Conservation (phyloP, 2,888 invertebrate genomes). For the Noctua janthe region DNA sequence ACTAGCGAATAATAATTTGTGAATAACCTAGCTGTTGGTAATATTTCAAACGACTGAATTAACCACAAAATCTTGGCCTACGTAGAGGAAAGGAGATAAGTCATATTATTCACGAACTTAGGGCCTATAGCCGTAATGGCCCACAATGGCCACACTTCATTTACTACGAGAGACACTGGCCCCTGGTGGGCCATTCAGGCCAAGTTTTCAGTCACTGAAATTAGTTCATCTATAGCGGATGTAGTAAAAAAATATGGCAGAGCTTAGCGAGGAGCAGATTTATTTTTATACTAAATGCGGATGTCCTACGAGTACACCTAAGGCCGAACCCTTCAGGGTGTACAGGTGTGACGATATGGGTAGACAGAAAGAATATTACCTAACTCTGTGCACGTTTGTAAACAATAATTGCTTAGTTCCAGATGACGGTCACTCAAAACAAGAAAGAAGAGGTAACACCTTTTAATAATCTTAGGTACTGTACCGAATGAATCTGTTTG, state of each 20-base stretch:
- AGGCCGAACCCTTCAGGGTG: too few relatives aligned
- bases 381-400: background rate
- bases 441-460: constrained; percentile 45
- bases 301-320: background rate
- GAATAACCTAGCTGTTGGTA: background rate
- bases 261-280: background rate
- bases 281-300: background rate
- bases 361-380: background rate
- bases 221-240: background rate
- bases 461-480: background rate
- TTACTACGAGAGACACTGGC: constrained; percentile 6
- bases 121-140: background rate
- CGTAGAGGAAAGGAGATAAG: background rate
- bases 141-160: background rate
- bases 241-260: background rate
- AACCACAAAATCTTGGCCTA: background rate
- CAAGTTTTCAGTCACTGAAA: constrained; percentile 7
- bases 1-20: background rate
- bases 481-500: background rate
- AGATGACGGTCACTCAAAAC: constrained; percentile 30
- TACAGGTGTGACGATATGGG: too few relatives aligned
- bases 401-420: constrained; percentile 24
- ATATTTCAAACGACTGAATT: background rate
- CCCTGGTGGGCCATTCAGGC: background rate
- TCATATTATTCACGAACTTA: background rate